These are phyloP conservation scores for Tanytarsus gracilentus DNA, from an alignment of 2,888 invertebrate species.

Conservation along the genomic window DNA sequence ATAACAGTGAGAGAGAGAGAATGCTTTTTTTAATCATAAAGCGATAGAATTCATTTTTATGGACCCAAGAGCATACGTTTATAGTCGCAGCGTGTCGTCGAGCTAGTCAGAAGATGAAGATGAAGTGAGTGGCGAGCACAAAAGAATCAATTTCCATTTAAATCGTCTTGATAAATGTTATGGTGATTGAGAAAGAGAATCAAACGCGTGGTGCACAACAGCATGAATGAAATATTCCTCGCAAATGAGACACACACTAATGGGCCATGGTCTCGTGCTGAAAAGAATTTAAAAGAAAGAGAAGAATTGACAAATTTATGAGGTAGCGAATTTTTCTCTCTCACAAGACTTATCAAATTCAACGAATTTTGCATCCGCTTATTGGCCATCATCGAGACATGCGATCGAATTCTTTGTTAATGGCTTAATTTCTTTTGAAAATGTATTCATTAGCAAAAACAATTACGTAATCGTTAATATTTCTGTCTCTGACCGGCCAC, in stretches of 20 bases:
- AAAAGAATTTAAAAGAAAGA: neutral
- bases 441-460: too few relatives aligned
- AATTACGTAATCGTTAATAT: too few relatives aligned
- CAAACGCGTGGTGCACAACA: slow-evolving; percentile 1
- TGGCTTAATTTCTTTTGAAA: too few relatives aligned
- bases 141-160: slow-evolving; percentile 13
- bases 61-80: slow-evolving; percentile 2
- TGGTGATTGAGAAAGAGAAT: neutral
- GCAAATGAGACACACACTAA: neutral
- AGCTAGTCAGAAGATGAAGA: neutral
- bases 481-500: too few relatives aligned
- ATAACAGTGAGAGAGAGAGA: too few relatives aligned
- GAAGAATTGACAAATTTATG: too few relatives aligned
- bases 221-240: slow-evolving; percentile 9
- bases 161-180: slow-evolving; percentile 3
- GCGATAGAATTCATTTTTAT: slow-evolving; percentile 2
- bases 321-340: too few relatives aligned
- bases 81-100: slow-evolving; percentile 6
- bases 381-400: too few relatives aligned
- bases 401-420: too few relatives aligned
- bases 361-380: too few relatives aligned
- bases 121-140: slow-evolving; percentile 7
- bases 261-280: neutral
- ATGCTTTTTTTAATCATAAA: too few relatives aligned
- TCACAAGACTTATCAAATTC: too few relatives aligned